Conservation (phyloP, 1,140 invertebrate genomes). For the Atta texana region DNA sequence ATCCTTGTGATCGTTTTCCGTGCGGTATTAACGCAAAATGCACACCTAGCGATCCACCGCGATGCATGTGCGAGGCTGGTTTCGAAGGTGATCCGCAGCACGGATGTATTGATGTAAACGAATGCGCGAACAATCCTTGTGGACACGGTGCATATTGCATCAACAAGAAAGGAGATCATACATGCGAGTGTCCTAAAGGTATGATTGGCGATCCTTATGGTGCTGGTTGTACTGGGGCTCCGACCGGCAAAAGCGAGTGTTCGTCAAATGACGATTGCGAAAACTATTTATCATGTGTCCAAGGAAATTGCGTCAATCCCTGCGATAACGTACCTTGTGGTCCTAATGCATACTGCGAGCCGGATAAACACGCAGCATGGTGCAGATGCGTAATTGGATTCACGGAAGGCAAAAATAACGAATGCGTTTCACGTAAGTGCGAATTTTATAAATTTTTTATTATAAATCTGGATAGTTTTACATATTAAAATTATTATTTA, state of each 20-base stretch:
- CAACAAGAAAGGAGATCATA: slow-evolving; percentile 94
- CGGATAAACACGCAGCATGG: slow-evolving; percentile 95
- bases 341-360: slow-evolving; percentile 94
- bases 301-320: slow-evolving; percentile 93
- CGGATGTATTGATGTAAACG: slow-evolving; percentile 94
- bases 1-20: slow-evolving; percentile 93
- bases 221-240: slow-evolving; percentile 89
- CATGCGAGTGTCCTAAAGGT: slow-evolving; percentile 93
- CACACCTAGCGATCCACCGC: slow-evolving; percentile 94
- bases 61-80: slow-evolving; percentile 94
- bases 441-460: slow-evolving; percentile 11
- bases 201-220: slow-evolving; percentile 94
- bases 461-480: not conserved
- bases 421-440: slow-evolving; percentile 92
- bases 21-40: slow-evolving; percentile 98
- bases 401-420: slow-evolving; percentile 90
- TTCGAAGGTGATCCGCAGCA: slow-evolving; percentile 94
- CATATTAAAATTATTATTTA: not conserved
- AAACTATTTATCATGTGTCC: slow-evolving; percentile 91
- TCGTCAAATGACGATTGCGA: slow-evolving; percentile 92
- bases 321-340: slow-evolving; percentile 93
- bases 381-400: slow-evolving; percentile 95
- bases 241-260: slow-evolving; percentile 88
- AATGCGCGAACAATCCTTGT: slow-evolving; percentile 93
- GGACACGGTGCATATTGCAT: slow-evolving; percentile 94